Conservation (phyloP, 2,113 vertebrate species). For the Neoarius graeffei region DNA sequence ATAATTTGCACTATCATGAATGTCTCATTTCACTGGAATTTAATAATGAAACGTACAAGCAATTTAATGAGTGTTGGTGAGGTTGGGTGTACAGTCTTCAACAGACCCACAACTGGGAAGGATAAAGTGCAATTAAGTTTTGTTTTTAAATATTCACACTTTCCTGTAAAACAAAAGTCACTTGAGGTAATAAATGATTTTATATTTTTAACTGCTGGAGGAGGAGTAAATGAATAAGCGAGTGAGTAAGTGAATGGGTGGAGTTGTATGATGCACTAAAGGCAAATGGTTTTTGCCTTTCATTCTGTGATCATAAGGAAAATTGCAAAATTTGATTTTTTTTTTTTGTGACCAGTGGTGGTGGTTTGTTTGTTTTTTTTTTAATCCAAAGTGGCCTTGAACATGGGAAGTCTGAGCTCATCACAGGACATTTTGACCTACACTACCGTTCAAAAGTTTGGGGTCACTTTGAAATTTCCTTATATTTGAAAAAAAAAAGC, state of each 20-base stretch:
- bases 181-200: conserved; percentile 26
- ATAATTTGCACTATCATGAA: neutral
- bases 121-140: conserved; percentile 5
- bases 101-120: neutral
- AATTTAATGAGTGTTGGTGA: neutral
- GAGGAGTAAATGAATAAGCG: neutral
- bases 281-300: neutral
- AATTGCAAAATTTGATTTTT: neutral
- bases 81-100: neutral
- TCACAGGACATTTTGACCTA: too few relatives aligned
- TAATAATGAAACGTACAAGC: neutral
- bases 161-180: neutral
- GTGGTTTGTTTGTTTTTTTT: too few relatives aligned
- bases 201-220: conserved; percentile 11
- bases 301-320: neutral
- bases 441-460: too few relatives aligned
- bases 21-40: conserved; percentile 1
- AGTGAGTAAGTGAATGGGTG: neutral
- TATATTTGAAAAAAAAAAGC: too few relatives aligned
- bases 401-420: neutral
- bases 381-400: neutral
- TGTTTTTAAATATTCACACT: neutral
- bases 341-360: neutral
- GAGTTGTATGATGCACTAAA: neutral
- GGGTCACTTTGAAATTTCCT: too few relatives aligned